Evolutionary conservation across 2,888 invertebrate genomes (phyloP).

Genomic region (Calliopum simillimum): DNA sequence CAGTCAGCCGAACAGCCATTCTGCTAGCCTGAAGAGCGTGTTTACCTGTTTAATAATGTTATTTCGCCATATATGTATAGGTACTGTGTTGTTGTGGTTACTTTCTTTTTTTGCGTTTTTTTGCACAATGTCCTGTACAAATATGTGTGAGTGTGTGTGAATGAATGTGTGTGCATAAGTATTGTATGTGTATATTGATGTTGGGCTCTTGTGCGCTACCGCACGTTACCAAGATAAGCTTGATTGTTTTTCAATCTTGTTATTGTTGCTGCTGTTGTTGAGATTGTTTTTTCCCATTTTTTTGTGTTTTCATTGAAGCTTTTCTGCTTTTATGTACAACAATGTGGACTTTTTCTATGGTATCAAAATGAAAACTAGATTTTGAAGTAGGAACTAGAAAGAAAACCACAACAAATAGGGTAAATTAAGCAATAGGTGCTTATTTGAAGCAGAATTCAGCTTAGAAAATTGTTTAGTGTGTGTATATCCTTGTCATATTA

Average conservation of each 20-base stretch:
- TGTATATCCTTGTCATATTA: no score
- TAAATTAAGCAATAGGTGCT: no score
- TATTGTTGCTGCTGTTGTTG: neutral
- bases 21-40: neutral
- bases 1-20: neutral
- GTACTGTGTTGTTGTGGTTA: neutral
- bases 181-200: neutral
- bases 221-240: slow-evolving; percentile 23
- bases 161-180: neutral
- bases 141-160: neutral
- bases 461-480: no score
- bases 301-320: neutral
- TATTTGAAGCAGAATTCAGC: no score
- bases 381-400: no score
- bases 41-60: slow-evolving; percentile 22
- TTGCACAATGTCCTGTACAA: neutral
- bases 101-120: neutral
- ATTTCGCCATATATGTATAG: neutral
- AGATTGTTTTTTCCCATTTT: neutral
- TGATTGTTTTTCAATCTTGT: slow-evolving; percentile 11
- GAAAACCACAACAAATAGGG: no score
- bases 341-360: neutral
- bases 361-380: no score
- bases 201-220: neutral
- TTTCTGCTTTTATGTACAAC: slow-evolving; percentile 12